phyloP scores from a whole-genome alignment of 2,888 invertebrate genomes.

The Amiota minor region DNA sequence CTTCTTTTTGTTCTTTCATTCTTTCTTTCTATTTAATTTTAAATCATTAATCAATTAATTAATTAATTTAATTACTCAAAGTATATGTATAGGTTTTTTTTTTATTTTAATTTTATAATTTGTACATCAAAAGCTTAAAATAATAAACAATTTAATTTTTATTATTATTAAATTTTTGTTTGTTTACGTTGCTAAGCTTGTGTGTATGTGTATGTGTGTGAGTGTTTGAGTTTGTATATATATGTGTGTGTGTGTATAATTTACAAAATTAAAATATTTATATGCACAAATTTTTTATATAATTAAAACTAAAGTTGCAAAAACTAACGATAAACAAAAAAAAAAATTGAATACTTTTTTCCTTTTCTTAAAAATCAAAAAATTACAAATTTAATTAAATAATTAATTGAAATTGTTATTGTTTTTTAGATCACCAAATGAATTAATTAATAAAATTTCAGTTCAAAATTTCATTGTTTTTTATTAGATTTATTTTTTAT shows the following conservation, averaged over 20 bases:
- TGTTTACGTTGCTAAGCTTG: conserved; percentile 21
- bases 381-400: conserved; percentile 28
- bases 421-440: conserved; percentile 58
- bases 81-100: neutral
- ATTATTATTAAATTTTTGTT: neutral
- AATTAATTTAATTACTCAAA: conserved; percentile 33
- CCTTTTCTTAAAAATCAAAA: too few species aligned
- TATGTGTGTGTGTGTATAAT: neutral
- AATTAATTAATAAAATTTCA: conserved; percentile 54
- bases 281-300: neutral
- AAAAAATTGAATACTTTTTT: neutral
- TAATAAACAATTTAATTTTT: conserved; percentile 27
- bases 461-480: conserved; percentile 11
- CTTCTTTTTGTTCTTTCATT: conserved; percentile 19
- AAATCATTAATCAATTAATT: conserved; percentile 21
- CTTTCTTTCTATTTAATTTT: conserved; percentile 35
- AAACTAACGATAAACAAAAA: neutral
- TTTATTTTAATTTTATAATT: conserved; percentile 33
- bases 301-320: neutral
- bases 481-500: conserved; percentile 30
- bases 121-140: conserved; percentile 44
- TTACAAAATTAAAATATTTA: neutral
- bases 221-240: conserved; percentile 11
- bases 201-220: neutral
- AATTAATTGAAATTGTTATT: conserved; percentile 57